A percentile compares a stretch with the other conserved stretches of the same genome.
These are phyloP conservation scores for Dendroctonus ponderosae DNA, from an alignment of 1,140 invertebrate genomes.

Conservation along the genomic window DNA sequence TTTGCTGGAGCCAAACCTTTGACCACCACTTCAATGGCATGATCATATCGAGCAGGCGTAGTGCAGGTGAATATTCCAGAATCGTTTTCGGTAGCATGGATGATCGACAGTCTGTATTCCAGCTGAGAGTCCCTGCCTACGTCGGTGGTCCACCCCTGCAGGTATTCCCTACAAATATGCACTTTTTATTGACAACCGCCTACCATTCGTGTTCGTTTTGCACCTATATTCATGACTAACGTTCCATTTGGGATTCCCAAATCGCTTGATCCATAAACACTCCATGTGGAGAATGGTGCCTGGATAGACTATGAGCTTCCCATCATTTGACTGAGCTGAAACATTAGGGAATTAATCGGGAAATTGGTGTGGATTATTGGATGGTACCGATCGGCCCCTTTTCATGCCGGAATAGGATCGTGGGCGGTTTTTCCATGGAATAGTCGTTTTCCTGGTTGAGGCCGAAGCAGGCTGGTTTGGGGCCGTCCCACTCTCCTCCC, in stretches of 20 bases:
- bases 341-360: not conserved
- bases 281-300: conserved; percentile 83
- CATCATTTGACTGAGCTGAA: conserved; percentile 77
- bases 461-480: conserved; percentile 73
- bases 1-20: conserved; percentile 52
- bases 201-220: conserved; percentile 7
- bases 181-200: not conserved
- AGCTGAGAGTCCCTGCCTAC: conserved; percentile 72
- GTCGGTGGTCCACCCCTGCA: conserved; percentile 80
- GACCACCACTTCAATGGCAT: conserved; percentile 76
- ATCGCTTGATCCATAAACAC: conserved; percentile 80
- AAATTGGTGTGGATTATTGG: not conserved
- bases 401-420: conserved; percentile 77
- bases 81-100: conserved; percentile 74
- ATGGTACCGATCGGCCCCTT: conserved; percentile 65
- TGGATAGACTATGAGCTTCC: conserved; percentile 79
- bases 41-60: conserved; percentile 75
- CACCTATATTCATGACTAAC: conserved; percentile 68
- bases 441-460: conserved; percentile 84
- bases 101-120: conserved; percentile 79
- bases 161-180: conserved; percentile 58
- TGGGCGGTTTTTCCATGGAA: conserved; percentile 81
- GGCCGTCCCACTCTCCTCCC: conserved; percentile 75
- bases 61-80: conserved; percentile 78
- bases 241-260: conserved; percentile 81